These are phyloP conservation scores for Caenorhabditis sp. DNA, from an alignment of 2,888 invertebrate species.

Conservation along the genomic window DNA sequence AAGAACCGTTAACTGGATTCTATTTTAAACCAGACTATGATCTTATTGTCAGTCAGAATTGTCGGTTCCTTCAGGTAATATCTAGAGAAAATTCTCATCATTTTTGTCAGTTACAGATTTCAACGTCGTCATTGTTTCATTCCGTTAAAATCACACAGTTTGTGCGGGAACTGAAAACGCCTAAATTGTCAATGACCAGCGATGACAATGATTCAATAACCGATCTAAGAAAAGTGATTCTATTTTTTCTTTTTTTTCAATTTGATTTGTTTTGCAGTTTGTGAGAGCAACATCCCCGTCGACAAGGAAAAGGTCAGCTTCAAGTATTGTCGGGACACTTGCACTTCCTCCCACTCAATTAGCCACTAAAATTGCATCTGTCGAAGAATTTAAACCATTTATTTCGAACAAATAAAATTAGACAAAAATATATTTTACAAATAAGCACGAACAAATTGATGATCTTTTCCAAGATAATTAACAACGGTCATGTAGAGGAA, in stretches of 20 bases:
- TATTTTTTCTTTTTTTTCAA: too few relatives aligned
- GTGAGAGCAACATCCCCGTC: neutral
- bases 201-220: slow-evolving; percentile 7
- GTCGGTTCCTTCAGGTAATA: slow-evolving; percentile 37
- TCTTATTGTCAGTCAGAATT: slow-evolving; percentile 28
- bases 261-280: neutral
- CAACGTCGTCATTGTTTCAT: slow-evolving; percentile 22
- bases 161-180: slow-evolving; percentile 24
- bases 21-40: slow-evolving; percentile 37
- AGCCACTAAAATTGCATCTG: slow-evolving; percentile 29
- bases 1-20: slow-evolving; percentile 22
- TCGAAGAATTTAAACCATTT: slow-evolving; percentile 15
- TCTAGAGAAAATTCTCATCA: neutral
- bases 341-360: slow-evolving; percentile 18
- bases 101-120: slow-evolving; percentile 15
- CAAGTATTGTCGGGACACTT: slow-evolving; percentile 25
- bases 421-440: slow-evolving; percentile 3
- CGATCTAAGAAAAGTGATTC: neutral
- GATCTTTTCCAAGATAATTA: slow-evolving; percentile 19
- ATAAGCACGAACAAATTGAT: slow-evolving; percentile 23
- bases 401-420: neutral
- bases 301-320: slow-evolving; percentile 26
- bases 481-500: slow-evolving; percentile 8
- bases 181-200: slow-evolving; percentile 27
- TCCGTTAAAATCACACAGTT: slow-evolving; percentile 32